Evolutionary conservation across 1,140 invertebrate genomes (phyloP), one percentile per base, ranked within the genome.

Genomic region (Drosophila quadrilineata): DNA sequence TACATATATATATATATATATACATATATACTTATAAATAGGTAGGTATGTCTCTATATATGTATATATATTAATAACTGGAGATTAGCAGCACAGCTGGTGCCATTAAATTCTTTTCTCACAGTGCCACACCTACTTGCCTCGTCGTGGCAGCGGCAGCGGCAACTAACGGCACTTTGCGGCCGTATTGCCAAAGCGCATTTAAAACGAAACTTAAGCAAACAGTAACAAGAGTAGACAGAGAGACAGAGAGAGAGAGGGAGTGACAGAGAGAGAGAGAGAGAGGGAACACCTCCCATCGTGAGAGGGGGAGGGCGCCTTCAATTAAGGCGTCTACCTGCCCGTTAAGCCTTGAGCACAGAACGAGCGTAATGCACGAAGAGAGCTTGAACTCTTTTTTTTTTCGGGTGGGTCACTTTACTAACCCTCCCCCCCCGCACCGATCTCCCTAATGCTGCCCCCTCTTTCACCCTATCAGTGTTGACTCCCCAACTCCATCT

Each of bases 391-490:
- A 79, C 76, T 68, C 69, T 68, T 50, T 68, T 74, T n/a, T n/a
- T n/a, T n/a, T n/a, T n/a, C n/a, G 71, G 76, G 69, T 66, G 69
- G 76, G 76, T 82, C 76, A 82, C 69, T 69, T n/a, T n/a, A n/a
- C n/a, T n/a, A n/a, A n/a, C n/a, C n/a, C n/a, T n/a, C n/a, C n/a
- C n/a, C n/a, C n/a, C n/a, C n/a, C n/a, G n/a, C n/a, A n/a, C n/a
- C n/a, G n/a, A n/a, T n/a, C n/a, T n/a, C n/a, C n/a, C n/a, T n/a
- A n/a, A n/a, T n/a, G n/a, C n/a, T n/a, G n/a, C n/a, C n/a, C n/a
- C n/a, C n/a, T n/a, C n/a, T n/a, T 33, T 48, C 62, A 54, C 63
- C 43, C 54, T 28, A n/a, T n/a, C n/a, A n/a, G n/a, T n/a, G n/a
- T n/a, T n/a, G n/a, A n/a, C n/a, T n/a, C n/a, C n/a, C 33, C 17